Evolutionary conservation across 2,888 invertebrate genomes (phyloP).

Genomic region (Incurvaria masculella): DNA sequence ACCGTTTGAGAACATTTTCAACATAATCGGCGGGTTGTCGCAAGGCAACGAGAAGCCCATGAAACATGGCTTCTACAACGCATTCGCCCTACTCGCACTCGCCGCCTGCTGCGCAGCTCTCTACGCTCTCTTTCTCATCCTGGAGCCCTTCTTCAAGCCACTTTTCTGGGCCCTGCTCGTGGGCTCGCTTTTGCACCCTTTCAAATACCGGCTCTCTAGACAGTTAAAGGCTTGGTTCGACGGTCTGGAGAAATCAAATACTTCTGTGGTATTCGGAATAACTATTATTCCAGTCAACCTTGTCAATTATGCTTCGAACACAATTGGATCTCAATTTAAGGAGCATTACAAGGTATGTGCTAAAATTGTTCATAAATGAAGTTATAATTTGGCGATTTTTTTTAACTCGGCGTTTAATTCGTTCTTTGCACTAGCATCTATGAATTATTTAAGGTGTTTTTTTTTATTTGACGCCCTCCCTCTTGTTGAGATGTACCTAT

Average conservation of each 20-base stretch:
- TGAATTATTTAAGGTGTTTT: too few relatives aligned
- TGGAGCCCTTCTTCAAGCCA: slow-evolving; percentile 91
- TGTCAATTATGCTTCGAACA: slow-evolving; percentile 71
- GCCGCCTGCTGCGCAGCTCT: slow-evolving; percentile 65
- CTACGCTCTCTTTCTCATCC: slow-evolving; percentile 77
- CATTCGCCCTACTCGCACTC: slow-evolving; percentile 75
- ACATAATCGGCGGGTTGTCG: slow-evolving; percentile 64
- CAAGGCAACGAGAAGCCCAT: slow-evolving; percentile 85
- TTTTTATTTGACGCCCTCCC: too few relatives aligned
- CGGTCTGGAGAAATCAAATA: slow-evolving; percentile 61
- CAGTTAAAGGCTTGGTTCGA: slow-evolving; percentile 77
- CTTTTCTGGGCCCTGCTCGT: slow-evolving; percentile 94
- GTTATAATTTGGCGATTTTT: neutral
- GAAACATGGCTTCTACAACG: slow-evolving; percentile 89
- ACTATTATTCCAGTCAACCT: slow-evolving; percentile 71
- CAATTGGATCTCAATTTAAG: slow-evolving; percentile 66
- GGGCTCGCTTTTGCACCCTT: slow-evolving; percentile 96
- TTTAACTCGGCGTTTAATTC: neutral
- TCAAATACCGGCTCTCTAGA: slow-evolving; percentile 79
- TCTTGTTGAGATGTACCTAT: too few relatives aligned
- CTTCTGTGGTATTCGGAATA: slow-evolving; percentile 60
- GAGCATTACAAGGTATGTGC: slow-evolving; percentile 55
- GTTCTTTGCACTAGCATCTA: neutral
- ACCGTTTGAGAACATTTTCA: slow-evolving; percentile 65
- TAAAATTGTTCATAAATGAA: neutral